A percentile compares a stretch with the other conserved stretches of the same genome.
Evolutionary conservation across 23 tunicate species (phyloP).

Genomic region (Ciona savignyi): DNA sequence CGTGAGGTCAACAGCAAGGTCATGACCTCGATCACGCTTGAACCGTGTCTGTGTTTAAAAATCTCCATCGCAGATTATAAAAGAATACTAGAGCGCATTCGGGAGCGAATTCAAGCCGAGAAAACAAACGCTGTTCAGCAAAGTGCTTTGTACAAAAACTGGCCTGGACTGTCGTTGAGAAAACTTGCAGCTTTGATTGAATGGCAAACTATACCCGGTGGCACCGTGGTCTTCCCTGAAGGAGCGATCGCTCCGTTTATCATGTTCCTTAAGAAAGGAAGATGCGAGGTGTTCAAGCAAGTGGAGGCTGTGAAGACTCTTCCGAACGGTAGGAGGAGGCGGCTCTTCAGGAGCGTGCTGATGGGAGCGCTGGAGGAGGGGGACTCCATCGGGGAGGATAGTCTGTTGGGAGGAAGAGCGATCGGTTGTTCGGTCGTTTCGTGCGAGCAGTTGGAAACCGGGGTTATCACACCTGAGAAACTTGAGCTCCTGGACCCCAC

Average conservation of each 20-base stretch:
- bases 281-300: constrained; percentile 61
- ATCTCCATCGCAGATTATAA: constrained; percentile 57
- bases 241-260: constrained; percentile 61
- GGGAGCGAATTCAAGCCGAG: constrained; percentile 44
- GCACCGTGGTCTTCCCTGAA: constrained; percentile 45
- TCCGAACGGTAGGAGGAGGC: constrained; percentile 37
- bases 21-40: constrained; percentile 44
- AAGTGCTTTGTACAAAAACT: constrained; percentile 39
- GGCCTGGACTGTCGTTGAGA: constrained; percentile 66
- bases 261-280: constrained; percentile 45
- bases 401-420: constrained; percentile 39
- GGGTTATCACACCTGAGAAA: constrained; percentile 43
- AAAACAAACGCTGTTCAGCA: constrained; percentile 43
- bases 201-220: constrained; percentile 49
- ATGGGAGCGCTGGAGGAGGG: constrained; percentile 55
- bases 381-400: constrained; percentile 67
- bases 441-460: constrained; percentile 36
- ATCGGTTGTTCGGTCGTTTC: constrained; percentile 59
- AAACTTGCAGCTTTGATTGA: constrained; percentile 62
- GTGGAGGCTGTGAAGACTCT: constrained; percentile 72
- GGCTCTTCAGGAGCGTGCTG: constrained; percentile 40
- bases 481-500: constrained; percentile 53
- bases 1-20: constrained; percentile 53
- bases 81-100: constrained; percentile 38
- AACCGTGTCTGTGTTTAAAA: constrained; percentile 66